Conservation (phyloP, 2,888 invertebrate genomes). For the Rhagophthalmus giganteus region DNA sequence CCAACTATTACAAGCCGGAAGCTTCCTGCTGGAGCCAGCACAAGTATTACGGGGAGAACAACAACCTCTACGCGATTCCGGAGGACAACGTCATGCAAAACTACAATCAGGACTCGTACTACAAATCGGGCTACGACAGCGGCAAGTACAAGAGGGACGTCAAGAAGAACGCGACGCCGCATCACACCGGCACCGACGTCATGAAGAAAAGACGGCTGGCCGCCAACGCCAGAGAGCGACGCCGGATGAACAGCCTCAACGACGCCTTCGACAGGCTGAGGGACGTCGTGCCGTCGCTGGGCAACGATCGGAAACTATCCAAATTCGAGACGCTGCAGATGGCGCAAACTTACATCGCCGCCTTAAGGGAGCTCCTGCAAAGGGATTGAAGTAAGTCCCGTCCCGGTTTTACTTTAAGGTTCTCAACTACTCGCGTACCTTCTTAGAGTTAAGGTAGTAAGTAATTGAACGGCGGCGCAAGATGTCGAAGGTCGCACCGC, state of each 20-base stretch:
- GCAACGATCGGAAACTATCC: slow-evolving; percentile 70
- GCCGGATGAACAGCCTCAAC: slow-evolving; percentile 74
- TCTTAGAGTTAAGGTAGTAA: slow-evolving; percentile 14
- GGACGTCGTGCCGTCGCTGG: slow-evolving; percentile 71
- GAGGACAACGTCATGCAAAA: slow-evolving; percentile 32
- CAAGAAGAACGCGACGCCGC: slow-evolving; percentile 20
- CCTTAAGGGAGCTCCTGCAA: slow-evolving; percentile 65
- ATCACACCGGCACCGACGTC: slow-evolving; percentile 48
- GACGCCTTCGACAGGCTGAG: slow-evolving; percentile 72
- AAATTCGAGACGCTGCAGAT: slow-evolving; percentile 78
- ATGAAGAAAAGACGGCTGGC: slow-evolving; percentile 66
- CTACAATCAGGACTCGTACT: slow-evolving; percentile 41
- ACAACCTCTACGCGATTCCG: slow-evolving; percentile 44
- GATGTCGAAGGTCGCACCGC: too few relatives aligned
- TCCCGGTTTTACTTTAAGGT: neutral
- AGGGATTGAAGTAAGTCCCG: slow-evolving; percentile 43
- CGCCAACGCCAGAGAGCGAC: slow-evolving; percentile 73
- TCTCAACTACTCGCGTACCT: slow-evolving; percentile 19
- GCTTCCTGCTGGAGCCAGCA: slow-evolving; percentile 38
- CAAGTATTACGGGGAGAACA: slow-evolving; percentile 49
- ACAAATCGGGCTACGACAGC: slow-evolving; percentile 36
- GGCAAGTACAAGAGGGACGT: slow-evolving; percentile 31
- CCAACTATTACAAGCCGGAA: slow-evolving; percentile 47
- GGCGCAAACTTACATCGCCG: slow-evolving; percentile 75
- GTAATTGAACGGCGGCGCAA: too few relatives aligned